Base-by-base conservation (phyloP, 2,113 vertebrate genomes). In the Aptenodytes patagonicus region DNA sequence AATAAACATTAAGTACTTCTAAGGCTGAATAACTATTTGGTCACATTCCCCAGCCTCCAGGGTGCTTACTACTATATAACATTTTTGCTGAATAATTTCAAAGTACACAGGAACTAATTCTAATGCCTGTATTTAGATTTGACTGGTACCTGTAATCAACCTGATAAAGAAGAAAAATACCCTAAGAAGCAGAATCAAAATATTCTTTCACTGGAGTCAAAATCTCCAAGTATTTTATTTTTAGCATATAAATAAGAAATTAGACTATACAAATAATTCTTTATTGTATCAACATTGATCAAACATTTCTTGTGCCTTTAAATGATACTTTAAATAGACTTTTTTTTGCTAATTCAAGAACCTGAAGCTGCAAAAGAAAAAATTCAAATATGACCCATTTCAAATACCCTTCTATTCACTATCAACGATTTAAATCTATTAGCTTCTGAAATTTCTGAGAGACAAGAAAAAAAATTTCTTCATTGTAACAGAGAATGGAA, bases 1-100 rank as follows among this genome's bases (percentile, higher is more conserved):
- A 92, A 83, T 93, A 94, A 96, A 96, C n/a, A 89, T 46, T 25
- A 90, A 92, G 83, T 89, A 95, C 69, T 65, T 24, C 40, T 55
- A 72, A 78, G 46, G 31, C 46, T 68, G 47, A 83, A 34, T 47
- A 71, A 58, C n/a, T 60, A 47, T 77, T 80, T 55, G 17, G n/a
- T 60, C 47, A 49, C 24, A 34, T 72, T 66, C 9, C 17, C 11
- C 29, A 28, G 19, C 36, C n/a, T 68, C 60, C 60, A 51, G 26
- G 18, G 40, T 93, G 77, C 81, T 89, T 46, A 84, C 17, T 60
- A 55, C 51, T 82, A 42, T 82, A 42, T 66, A 75, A 68, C 28
- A 79, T 68, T 93, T 94, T 65, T 91, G 64, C 65, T 90, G 69
- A 96, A 42, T 94, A 79, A 94, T 49, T 83, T 89, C 71, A 40